phyloP scores from a whole-genome alignment of 2,113 vertebrate genomes.

The Ptychochromis oligacanthus region DNA sequence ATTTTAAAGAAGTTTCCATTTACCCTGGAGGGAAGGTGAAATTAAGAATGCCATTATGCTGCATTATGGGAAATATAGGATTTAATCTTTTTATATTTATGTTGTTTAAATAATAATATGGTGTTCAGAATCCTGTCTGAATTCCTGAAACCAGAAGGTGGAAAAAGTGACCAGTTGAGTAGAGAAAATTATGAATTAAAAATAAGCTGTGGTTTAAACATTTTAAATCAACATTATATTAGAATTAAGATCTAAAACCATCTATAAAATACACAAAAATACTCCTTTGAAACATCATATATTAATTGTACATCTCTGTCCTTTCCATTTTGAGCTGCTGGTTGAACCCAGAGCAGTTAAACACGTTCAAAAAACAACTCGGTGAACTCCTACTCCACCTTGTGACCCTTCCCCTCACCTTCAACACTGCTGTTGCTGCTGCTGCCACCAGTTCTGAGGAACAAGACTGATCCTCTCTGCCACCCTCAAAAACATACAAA shows the following conservation, averaged over 20 bases:
- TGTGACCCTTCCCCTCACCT: constrained; percentile 3
- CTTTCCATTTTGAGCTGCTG: neutral
- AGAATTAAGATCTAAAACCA: neutral
- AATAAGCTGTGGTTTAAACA: neutral
- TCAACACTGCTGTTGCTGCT: constrained; percentile 22
- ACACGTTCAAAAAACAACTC: neutral
- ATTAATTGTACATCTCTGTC: neutral
- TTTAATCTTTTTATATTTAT: neutral
- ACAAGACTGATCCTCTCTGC: neutral
- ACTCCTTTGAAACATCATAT: neutral
- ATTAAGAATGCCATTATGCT: neutral
- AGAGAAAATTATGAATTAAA: neutral
- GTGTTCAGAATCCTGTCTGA: neutral
- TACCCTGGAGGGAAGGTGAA: neutral
- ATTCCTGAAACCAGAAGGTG: neutral
- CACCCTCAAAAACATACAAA: constrained; percentile 42
- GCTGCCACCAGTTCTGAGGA: constrained; percentile 7
- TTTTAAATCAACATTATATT: neutral
- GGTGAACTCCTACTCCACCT: neutral
- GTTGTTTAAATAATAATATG: neutral
- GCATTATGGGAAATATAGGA: neutral
- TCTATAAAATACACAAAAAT: neutral
- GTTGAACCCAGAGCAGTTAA: neutral
- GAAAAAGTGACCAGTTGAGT: neutral
- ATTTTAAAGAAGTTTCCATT: neutral